phyloP scores from a whole-genome alignment of 1,140 invertebrate genomes.

The Chionoecetes opilio region DNA sequence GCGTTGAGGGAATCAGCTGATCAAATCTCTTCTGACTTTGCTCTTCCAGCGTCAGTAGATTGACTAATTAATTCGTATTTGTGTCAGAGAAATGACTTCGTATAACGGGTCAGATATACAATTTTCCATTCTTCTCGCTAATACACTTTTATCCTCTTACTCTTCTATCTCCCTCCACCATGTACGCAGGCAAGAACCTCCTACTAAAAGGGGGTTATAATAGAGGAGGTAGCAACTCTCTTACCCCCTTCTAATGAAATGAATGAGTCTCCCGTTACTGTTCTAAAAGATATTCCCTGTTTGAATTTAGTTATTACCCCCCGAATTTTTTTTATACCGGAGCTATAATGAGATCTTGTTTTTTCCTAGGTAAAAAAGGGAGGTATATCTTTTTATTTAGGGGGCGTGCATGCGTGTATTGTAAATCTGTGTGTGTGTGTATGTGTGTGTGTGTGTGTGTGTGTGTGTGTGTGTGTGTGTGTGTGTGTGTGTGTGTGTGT shows the following conservation, averaged over 20 bases:
- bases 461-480: constrained; percentile 27
- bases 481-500: constrained; percentile 27
- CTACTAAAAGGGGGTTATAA: too few species aligned
- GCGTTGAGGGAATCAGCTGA: constrained; percentile 77
- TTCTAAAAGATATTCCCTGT: constrained; percentile 21
- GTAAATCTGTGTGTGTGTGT: neutral
- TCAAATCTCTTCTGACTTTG: constrained; percentile 78
- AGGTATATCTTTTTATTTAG: neutral
- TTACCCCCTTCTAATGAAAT: neutral
- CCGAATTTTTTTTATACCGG: neutral
- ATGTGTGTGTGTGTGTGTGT: constrained; percentile 18
- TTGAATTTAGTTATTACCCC: constrained; percentile 30
- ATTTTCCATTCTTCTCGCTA: neutral
- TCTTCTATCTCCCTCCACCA: neutral
- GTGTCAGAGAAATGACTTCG: constrained; percentile 75
- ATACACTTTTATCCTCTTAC: neutral
- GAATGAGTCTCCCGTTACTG: constrained; percentile 27
- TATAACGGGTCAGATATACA: neutral
- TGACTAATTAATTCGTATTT: constrained; percentile 77
- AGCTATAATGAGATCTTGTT: constrained; percentile 22
- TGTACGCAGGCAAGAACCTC: neutral
- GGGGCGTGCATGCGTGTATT: constrained; percentile 8
- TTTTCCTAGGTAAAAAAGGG: constrained; percentile 19
- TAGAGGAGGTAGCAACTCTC: neutral
- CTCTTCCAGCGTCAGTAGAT: constrained; percentile 72